phyloP scores from a whole-genome alignment of 2,888 invertebrate genomes.

The Lycaena phlaeas region DNA sequence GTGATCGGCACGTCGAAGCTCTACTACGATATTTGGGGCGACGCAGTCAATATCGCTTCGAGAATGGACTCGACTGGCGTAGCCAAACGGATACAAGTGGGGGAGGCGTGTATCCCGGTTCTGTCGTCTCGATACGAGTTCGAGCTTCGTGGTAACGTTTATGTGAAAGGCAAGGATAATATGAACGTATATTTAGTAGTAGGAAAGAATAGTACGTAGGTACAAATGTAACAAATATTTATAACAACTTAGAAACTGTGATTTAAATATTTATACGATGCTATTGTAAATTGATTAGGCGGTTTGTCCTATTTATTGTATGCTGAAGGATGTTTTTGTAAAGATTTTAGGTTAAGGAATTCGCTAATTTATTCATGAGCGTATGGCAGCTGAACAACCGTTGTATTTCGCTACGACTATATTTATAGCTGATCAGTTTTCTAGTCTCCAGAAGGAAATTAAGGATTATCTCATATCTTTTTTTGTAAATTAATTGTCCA shows the following conservation, averaged over 20 bases:
- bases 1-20: slow-evolving; percentile 97
- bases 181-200: slow-evolving; percentile 91
- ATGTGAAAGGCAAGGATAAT: slow-evolving; percentile 96
- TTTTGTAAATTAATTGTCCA: not conserved
- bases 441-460: slow-evolving; percentile 44
- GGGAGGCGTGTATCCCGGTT: slow-evolving; percentile 80
- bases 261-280: slow-evolving; percentile 38
- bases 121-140: slow-evolving; percentile 86
- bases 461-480: slow-evolving; percentile 11
- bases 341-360: slow-evolving; percentile 47
- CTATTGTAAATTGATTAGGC: slow-evolving; percentile 16
- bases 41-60: slow-evolving; percentile 97
- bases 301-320: slow-evolving; percentile 25
- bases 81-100: slow-evolving; percentile 86
- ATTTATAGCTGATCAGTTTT: slow-evolving; percentile 59
- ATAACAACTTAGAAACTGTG: slow-evolving; percentile 65
- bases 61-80: slow-evolving; percentile 98
- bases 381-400: slow-evolving; percentile 27
- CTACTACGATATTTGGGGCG: slow-evolving; percentile 99
- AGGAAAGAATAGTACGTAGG: slow-evolving; percentile 63
- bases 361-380: slow-evolving; percentile 47
- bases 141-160: slow-evolving; percentile 93
- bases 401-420: slow-evolving; percentile 34
- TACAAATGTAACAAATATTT: slow-evolving; percentile 26
- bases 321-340: slow-evolving; percentile 32